Conservation (phyloP, 2,113 vertebrate species). For the Anhinga rufa region DNA sequence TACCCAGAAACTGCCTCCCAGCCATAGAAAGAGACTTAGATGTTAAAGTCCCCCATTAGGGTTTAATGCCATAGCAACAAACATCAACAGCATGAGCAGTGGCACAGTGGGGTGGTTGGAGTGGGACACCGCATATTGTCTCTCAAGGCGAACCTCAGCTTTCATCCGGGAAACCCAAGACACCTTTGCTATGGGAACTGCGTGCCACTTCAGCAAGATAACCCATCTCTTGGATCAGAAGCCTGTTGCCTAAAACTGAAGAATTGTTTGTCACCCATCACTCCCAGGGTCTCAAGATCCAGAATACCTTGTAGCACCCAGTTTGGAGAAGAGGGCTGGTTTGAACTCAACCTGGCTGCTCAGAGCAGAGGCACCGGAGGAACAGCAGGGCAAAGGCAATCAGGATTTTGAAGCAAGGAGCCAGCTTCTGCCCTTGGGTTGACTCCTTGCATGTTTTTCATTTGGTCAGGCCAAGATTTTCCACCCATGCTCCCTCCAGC, state of each 20-base stretch:
- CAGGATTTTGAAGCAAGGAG: not conserved
- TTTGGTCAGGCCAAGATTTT: not conserved
- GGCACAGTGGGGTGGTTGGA: accelerated
- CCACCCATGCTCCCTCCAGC: not conserved
- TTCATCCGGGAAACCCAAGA: not conserved
- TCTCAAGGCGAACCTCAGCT: not conserved
- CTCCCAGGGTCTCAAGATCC: not conserved
- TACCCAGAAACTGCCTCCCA: not conserved
- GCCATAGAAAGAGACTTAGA: not conserved
- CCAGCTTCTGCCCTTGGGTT: not conserved
- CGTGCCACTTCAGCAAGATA: not conserved
- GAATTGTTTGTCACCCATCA: not conserved
- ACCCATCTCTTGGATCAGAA: not conserved
- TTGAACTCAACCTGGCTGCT: not conserved
- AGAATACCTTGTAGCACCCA: not conserved
- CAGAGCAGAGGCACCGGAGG: accelerated
- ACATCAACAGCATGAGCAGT: not conserved
- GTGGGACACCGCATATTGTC: accelerated
- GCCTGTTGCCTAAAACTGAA: not conserved
- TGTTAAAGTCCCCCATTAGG: not conserved
- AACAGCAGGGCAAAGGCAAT: not conserved
- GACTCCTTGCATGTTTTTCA: not conserved
- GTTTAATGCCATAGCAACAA: not conserved
- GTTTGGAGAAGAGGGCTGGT: not conserved
- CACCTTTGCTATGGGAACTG: not conserved